phyloP scores from a whole-genome alignment of 2,888 invertebrate genomes.

The Caenorhabditis plicata region DNA sequence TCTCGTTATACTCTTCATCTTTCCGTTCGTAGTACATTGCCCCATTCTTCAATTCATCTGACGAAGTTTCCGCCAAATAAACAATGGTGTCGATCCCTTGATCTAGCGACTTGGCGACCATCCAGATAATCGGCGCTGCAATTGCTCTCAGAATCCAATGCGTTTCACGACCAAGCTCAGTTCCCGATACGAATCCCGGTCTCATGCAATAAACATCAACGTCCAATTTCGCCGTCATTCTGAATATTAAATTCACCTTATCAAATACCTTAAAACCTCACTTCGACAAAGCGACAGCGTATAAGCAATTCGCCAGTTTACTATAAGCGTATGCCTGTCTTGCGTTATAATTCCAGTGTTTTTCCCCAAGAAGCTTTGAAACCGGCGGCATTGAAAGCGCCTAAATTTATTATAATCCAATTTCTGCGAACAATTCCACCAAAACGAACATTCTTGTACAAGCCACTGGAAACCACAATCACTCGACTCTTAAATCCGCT shows the following conservation, averaged over 20 bases:
- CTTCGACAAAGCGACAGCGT: constrained; percentile 44
- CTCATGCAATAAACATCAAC: constrained; percentile 28
- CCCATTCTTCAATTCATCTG: constrained; percentile 73
- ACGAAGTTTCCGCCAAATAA: constrained; percentile 77
- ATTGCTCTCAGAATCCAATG: constrained; percentile 52
- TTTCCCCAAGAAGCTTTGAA: constrained; percentile 39
- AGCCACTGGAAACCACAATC: constrained; percentile 66
- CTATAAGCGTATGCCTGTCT: constrained; percentile 63
- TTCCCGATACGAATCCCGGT: constrained; percentile 37
- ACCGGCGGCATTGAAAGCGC: constrained; percentile 22
- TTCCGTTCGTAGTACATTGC: constrained; percentile 72
- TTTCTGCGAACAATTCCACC: neutral
- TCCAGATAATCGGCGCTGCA: constrained; percentile 61
- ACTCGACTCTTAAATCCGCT: constrained; percentile 65
- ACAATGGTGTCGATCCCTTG: constrained; percentile 79
- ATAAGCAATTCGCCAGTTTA: constrained; percentile 63
- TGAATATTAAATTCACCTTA: neutral
- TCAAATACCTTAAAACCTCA: neutral
- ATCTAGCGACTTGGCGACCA: constrained; percentile 54
- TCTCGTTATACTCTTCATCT: constrained; percentile 42
- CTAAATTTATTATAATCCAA: constrained; percentile 4
- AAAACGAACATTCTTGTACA: constrained; percentile 53
- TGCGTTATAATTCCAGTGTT: constrained; percentile 53
- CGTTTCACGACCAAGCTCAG: constrained; percentile 56
- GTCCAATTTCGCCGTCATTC: constrained; percentile 34